Conservation (phyloP, 2,797 vertebrate species). For the Melopsittacus undulatus region DNA sequence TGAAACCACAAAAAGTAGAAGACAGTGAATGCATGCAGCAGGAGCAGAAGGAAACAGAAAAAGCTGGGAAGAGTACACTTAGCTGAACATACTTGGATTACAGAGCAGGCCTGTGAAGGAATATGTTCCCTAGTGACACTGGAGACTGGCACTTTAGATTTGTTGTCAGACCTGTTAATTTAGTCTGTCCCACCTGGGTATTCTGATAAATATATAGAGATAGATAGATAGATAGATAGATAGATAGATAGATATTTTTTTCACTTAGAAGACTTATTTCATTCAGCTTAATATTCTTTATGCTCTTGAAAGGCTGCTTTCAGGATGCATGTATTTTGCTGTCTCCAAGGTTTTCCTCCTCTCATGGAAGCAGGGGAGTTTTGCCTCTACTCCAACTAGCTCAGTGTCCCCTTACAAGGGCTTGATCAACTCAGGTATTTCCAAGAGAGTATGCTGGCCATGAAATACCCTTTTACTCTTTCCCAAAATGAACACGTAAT, state of each 20-base stretch:
- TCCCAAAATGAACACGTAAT: neutral
- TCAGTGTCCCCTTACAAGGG: neutral
- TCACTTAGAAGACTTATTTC: neutral
- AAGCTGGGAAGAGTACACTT: neutral
- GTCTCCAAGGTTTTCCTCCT: fast-evolving
- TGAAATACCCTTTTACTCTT: neutral
- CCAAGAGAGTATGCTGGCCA: neutral
- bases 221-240: too few species aligned
- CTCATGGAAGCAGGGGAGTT: neutral
- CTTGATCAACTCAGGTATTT: neutral
- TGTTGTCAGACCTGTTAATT: neutral
- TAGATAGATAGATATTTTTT: neutral
- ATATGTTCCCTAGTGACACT: neutral
- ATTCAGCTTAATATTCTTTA: neutral
- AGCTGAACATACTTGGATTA: neutral
- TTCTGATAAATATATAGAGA: too few species aligned
- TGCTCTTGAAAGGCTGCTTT: neutral
- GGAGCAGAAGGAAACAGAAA: neutral
- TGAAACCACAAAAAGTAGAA: neutral
- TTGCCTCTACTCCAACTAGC: neutral
- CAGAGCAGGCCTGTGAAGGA: neutral
- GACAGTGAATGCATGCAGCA: neutral
- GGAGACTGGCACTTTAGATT: neutral
- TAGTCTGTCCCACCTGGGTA: neutral
- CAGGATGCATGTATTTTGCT: neutral